Conservation (phyloP, 2,113 vertebrate species). For the Siniperca knerii region DNA sequence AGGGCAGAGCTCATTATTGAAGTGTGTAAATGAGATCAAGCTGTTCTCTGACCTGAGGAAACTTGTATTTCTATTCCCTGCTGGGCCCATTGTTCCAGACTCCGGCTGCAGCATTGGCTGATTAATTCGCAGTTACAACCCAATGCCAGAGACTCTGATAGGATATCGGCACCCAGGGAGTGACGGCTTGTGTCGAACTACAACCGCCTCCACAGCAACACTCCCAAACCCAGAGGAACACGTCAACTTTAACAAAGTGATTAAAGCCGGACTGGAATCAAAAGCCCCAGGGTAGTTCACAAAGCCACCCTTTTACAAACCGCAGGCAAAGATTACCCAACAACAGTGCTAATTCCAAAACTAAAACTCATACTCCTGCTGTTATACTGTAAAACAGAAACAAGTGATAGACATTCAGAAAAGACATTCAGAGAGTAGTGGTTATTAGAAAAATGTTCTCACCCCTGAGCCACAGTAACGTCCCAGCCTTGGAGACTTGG, state of each 20-base stretch:
- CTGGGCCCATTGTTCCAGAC: conserved; percentile 55
- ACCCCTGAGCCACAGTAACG: conserved; percentile 98
- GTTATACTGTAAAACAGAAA: conserved; percentile 1
- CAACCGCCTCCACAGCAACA: conserved; percentile 43
- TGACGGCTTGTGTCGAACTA: conserved; percentile 37
- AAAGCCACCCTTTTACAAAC: conserved; percentile 16
- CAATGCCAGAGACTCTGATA: conserved; percentile 33
- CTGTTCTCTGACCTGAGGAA: conserved; percentile 69
- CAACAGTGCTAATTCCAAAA: conserved; percentile 18
- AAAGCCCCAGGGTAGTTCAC: conserved; percentile 26
- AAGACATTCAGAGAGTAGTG: background rate
- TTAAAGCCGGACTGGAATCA: conserved; percentile 46
- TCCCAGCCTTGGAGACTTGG: conserved; percentile 92
- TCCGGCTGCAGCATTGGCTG: conserved; percentile 44
- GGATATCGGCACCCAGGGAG: conserved; percentile 33
- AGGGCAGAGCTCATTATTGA: conserved; percentile 70
- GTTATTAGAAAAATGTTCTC: conserved; percentile 66
- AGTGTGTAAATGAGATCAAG: conserved; percentile 77
- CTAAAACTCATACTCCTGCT: background rate
- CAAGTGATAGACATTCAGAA: background rate
- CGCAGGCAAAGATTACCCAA: conserved; percentile 23
- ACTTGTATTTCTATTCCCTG: conserved; percentile 59
- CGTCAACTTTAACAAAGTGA: conserved; percentile 45
- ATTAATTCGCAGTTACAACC: conserved; percentile 58
- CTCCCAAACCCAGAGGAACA: conserved; percentile 47